These are phyloP conservation scores for Solenodon paradoxus DNA, from an alignment of 2,113 vertebrate genomes.

Conservation along the genomic window DNA sequence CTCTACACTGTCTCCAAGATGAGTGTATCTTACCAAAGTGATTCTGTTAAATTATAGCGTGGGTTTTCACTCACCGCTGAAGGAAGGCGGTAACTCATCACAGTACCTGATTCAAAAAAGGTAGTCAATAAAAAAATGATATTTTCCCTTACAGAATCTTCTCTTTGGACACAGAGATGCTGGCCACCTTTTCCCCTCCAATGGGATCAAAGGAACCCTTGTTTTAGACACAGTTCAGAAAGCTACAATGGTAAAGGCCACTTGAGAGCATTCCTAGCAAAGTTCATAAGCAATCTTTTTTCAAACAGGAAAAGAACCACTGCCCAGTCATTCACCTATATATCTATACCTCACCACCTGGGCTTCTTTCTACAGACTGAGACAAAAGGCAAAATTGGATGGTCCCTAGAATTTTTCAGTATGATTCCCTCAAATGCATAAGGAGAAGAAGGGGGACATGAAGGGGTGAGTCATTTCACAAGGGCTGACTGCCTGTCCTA, in stretches of 20 bases:
- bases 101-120: not conserved
- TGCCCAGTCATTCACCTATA: too few species aligned
- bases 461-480: not conserved
- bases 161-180: not conserved
- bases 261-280: not conserved
- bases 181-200: not conserved
- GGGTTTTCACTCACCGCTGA: not conserved
- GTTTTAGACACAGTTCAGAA: not conserved
- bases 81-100: not conserved
- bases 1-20: not conserved
- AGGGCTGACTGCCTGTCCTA: rapidly evolving
- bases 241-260: not conserved
- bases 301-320: not conserved
- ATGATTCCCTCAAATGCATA: not conserved
- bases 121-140: not conserved
- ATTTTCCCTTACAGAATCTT: not conserved
- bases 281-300: not conserved
- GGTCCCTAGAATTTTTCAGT: not conserved
- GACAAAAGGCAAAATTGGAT: not conserved
- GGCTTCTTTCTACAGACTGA: not conserved
- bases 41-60: not conserved
- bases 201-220: not conserved
- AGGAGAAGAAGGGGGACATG: too few species aligned
- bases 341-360: not conserved
- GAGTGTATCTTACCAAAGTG: not conserved